Base-by-base conservation (phyloP, 2,797 vertebrate genomes). In the Pachyuromys duprasi region DNA sequence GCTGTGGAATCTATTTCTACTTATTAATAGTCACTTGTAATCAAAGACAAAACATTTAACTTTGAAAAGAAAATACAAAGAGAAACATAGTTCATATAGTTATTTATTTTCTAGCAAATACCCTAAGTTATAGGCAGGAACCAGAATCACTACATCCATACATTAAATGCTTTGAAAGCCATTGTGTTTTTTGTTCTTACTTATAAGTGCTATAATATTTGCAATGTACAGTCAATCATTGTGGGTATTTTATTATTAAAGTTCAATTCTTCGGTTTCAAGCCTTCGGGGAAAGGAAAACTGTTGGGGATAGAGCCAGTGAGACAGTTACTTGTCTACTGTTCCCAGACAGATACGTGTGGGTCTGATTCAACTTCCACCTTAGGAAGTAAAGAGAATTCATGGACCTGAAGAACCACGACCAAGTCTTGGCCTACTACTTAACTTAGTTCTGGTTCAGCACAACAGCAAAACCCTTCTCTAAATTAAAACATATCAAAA, bases 121-220 rank as follows among this genome's bases (percentile, higher is more conserved):
- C 28, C 72, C 18, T 70, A 42, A 75, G 12, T 31, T 89, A 62
- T 89, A 62, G 74, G 49, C 69, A 97, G 53, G 22, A 97, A 93
- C 60, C 53, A 95, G 72, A 96, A 97, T 96, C 89, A 96, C 24
- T 74, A 28, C 39, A 13, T 80, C 70, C 87, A 53, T 79, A 89
- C 94, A 96, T 94, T 96, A 96, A 96, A 80, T 90, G n/a, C 60
- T 97, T 97, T 53, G 91, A 97, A 96, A 90, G 14, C 18, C 76
- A 96, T 55, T 57, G 49, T 93, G 65, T 33, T 93, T 97, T 88
- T 94, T 92, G 89, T 5, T n/a, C 76, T 93, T 96, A 94, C 84
- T 87, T 93, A 82, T 45, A 96, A 95, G 93, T 90, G 36, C n/a
- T 92, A 1, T 92, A 97, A 96, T 84, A 94, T 96, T 97, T 97